These are phyloP conservation scores for Brachionus angularis DNA, from an alignment of 1,140 invertebrate species.

Conservation along the genomic window DNA sequence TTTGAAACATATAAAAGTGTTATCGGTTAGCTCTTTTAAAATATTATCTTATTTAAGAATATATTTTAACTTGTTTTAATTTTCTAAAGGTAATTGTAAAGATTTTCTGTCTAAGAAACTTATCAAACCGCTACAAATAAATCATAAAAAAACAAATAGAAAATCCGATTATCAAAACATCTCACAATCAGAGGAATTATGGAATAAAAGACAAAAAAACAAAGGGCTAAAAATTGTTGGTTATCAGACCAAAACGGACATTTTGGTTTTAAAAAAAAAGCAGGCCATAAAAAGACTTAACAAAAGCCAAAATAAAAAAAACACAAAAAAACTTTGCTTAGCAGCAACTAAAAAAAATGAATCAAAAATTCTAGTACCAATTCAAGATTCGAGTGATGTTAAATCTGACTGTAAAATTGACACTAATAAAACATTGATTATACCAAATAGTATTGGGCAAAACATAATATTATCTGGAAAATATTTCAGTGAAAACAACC, in stretches of 20 bases:
- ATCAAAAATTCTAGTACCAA: not conserved
- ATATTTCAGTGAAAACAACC: constrained; percentile 19
- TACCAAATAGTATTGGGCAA: constrained; percentile 31
- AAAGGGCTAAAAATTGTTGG: constrained; percentile 14
- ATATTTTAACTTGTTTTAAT: constrained; percentile 8
- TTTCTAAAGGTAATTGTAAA: constrained; percentile 30
- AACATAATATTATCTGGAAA: constrained; percentile 29
- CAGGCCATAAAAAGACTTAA: constrained; percentile 31
- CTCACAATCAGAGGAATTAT: constrained; percentile 19
- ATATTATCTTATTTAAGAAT: not conserved
- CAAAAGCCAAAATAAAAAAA: too few species aligned
- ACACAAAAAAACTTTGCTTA: too few species aligned
- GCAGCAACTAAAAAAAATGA: not conserved
- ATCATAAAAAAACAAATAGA: constrained; percentile 7
- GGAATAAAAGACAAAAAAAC: constrained; percentile 13
- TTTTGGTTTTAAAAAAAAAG: constrained; percentile 21
- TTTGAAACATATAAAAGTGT: constrained; percentile 38
- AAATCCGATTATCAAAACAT: constrained; percentile 27
- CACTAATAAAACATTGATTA: constrained; percentile 10
- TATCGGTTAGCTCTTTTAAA: constrained; percentile 24
- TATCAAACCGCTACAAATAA: not conserved
- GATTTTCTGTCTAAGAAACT: constrained; percentile 20
- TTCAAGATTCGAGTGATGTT: not conserved
- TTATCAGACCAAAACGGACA: constrained; percentile 16
- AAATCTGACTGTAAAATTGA: not conserved